Conservation (phyloP, 2,113 vertebrate species). For the Ctenomys sociabilis region DNA sequence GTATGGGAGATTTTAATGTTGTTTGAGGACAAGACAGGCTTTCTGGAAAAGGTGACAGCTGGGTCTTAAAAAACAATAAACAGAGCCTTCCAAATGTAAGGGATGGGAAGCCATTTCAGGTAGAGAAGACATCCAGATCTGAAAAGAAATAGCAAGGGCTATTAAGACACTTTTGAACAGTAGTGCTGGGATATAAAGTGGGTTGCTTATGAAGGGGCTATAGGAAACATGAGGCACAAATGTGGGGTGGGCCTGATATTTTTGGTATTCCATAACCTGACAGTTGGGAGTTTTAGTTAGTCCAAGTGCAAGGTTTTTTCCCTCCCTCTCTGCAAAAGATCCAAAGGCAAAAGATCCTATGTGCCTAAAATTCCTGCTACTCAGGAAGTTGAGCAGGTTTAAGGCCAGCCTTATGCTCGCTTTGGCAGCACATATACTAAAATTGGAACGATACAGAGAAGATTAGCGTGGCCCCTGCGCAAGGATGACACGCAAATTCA, state of each 20-base stretch:
- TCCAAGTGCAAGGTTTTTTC: not conserved
- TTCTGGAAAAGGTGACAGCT: conserved; percentile 51
- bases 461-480: no score
- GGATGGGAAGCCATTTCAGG: not conserved
- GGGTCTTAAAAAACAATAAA: conserved; percentile 39
- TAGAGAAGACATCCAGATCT: not conserved
- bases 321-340: not conserved
- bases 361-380: not conserved
- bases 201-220: not conserved
- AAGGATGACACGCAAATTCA: no score
- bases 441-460: no score
- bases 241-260: not conserved
- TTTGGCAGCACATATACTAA: no score
- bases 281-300: conserved; percentile 38
- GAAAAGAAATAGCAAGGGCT: conserved; percentile 10
- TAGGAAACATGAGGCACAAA: not conserved
- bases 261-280: not conserved
- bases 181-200: not conserved
- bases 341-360: not conserved
- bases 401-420: not conserved
- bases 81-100: conserved; percentile 31
- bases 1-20: not conserved
- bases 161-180: not conserved
- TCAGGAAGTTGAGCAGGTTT: not conserved
- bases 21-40: not conserved